Evolutionary conservation across 2,797 vertebrate species (phyloP).

Genomic region (Mycteria americana): DNA sequence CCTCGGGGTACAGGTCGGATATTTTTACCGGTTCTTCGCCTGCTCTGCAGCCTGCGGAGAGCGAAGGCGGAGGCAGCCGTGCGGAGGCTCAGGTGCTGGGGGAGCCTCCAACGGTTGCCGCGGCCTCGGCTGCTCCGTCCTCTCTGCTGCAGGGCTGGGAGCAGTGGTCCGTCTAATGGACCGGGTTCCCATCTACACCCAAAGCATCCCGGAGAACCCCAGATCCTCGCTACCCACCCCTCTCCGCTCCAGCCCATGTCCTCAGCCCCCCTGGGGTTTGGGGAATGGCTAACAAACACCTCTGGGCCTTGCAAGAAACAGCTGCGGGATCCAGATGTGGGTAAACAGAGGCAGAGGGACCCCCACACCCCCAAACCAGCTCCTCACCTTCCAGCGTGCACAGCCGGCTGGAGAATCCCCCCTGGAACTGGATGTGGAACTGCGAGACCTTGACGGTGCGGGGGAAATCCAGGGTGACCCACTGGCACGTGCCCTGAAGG

Average conservation of each 20-base stretch:
- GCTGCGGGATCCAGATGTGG: background rate
- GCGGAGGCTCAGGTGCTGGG: background rate
- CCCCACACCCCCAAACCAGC: fast-evolving
- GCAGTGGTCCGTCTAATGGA: background rate
- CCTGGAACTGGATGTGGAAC: conserved; percentile 92
- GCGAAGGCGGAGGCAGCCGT: fast-evolving
- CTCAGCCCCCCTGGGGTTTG: fast-evolving
- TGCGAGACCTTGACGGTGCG: conserved; percentile 76
- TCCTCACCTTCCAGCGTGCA: conserved; percentile 87
- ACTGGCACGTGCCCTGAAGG: conserved; percentile 86
- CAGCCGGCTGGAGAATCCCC: conserved; percentile 88
- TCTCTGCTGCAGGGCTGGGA: background rate
- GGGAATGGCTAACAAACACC: fast-evolving
- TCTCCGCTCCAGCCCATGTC: background rate
- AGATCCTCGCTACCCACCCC: fast-evolving
- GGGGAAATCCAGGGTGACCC: conserved; percentile 90
- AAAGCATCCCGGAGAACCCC: background rate
- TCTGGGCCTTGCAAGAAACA: background rate
- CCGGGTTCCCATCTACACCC: background rate
- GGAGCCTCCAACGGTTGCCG: background rate
- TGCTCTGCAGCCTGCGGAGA: conserved; percentile 75
- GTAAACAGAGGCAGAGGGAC: background rate
- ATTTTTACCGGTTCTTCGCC: conserved; percentile 72
- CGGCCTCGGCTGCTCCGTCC: background rate
- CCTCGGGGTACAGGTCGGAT: conserved; percentile 85